Evolutionary conservation across 2,113 vertebrate species (phyloP).

Genomic region (Puma concolor): DNA sequence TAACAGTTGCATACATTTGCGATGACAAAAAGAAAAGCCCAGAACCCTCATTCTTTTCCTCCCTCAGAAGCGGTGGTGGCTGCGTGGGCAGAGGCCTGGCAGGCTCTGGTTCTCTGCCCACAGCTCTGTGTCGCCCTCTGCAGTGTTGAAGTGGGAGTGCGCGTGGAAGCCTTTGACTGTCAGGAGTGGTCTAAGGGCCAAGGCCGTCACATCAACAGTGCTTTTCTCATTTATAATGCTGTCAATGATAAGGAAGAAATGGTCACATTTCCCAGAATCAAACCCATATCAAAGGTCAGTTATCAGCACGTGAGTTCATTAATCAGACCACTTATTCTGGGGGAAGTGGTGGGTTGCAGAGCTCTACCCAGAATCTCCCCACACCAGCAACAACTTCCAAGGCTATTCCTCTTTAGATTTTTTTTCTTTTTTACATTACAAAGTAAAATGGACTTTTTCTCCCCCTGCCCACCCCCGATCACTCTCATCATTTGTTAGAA

Average conservation of each 20-base stretch:
- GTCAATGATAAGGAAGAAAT: constrained; percentile 75
- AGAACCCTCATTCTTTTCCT: neutral
- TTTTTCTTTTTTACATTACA: neutral
- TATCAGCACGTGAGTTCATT: neutral
- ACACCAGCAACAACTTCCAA: no score
- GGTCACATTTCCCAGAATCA: constrained; percentile 83
- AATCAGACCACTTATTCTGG: neutral
- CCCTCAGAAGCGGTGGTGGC: neutral
- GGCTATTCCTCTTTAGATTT: neutral
- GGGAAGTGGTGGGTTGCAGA: neutral
- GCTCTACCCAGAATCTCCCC: neutral
- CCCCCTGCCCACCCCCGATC: neutral
- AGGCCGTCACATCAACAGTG: constrained; percentile 88
- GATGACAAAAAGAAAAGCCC: neutral
- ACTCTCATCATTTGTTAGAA: neutral
- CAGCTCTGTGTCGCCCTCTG: neutral
- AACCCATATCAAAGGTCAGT: constrained; percentile 84
- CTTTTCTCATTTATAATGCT: constrained; percentile 87
- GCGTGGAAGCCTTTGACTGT: constrained; percentile 88
- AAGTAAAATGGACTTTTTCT: neutral
- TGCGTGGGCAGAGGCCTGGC: rapidly evolving
- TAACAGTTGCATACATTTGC: neutral
- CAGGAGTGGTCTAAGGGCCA: constrained; percentile 85
- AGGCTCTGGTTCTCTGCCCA: neutral
- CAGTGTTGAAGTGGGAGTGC: constrained; percentile 89